A percentile compares a stretch with the other conserved stretches of the same genome.
Conservation (phyloP, 2,888 invertebrate genomes). For the Philhelius pedissequus region DNA sequence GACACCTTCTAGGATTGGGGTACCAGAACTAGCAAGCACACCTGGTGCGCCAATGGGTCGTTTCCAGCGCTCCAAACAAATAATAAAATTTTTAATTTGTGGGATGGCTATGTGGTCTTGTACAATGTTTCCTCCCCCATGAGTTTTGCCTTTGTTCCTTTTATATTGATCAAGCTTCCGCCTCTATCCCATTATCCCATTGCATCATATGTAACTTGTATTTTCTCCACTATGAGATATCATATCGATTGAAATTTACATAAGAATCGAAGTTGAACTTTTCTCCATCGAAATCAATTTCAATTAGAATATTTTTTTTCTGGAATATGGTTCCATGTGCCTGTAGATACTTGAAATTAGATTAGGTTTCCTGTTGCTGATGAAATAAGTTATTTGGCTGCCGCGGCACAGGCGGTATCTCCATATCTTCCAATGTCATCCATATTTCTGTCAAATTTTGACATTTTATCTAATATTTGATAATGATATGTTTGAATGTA, state of each 20-base stretch:
- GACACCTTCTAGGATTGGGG: conserved; percentile 56
- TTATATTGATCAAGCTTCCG: conserved; percentile 41
- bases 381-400: conserved; percentile 30
- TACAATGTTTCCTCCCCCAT: conserved; percentile 19
- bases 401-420: conserved; percentile 2
- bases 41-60: conserved; percentile 59
- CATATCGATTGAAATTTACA: conserved; percentile 50
- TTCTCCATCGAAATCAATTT: conserved; percentile 43
- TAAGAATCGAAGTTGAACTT: conserved; percentile 49
- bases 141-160: not conserved
- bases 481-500: too few species aligned
- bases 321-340: conserved; percentile 42
- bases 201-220: too few species aligned
- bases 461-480: conserved; percentile 50
- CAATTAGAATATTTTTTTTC: conserved; percentile 62
- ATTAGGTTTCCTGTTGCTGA: not conserved
- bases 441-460: conserved; percentile 51
- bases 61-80: conserved; percentile 61
- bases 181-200: conserved; percentile 3
- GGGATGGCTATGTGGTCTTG: not conserved
- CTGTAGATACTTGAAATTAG: conserved; percentile 23
- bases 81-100: conserved; percentile 53
- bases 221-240: too few species aligned
- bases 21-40: conserved; percentile 21
- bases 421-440: conserved; percentile 32